Base-by-base conservation (phyloP, 2,797 vertebrate species). In the Sparus aurata region DNA sequence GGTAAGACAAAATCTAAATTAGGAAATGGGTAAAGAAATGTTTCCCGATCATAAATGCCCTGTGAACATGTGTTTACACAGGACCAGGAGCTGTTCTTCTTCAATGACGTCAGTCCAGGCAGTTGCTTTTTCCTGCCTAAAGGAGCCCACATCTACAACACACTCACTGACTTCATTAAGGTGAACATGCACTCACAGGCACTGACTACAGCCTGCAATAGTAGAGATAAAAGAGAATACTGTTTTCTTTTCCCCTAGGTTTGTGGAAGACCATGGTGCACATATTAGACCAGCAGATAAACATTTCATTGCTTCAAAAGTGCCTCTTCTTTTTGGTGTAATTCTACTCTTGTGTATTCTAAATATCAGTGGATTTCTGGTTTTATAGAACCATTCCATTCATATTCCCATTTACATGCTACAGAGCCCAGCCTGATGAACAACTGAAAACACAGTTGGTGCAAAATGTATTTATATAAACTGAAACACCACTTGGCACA, bases 51-150 rank as follows among this genome's bases (percentile, higher is more conserved):
- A 7, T 58, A 18, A 72, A 68, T 66, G 20, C 1, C 8, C 9
- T 13, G 15, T 62, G 22, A 63, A 1, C 8, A 1, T 74, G 20
- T 61, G 60, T 78, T 17, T 70, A 1, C 7, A 0, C 84, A 98
- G 97, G 96, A 96, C 5, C 97, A 98, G 87, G 96, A 98, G 65
- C 93, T 99, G 52, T 99, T 98, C 85, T 99, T 99, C 91, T 98
- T 99, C 87, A 96, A 97, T 18, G 95, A 97, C 0, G 91, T 97
- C 77, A 99, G 98, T 87, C 98, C 98, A 0, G 98, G 98, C 50
- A 98, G 98, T 88, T 98, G 98, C 83, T 98, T 99, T 92, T 99
- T 99, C 86, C 92, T 99, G 52, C 98, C 98, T 0, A 97, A 97
- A 80, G 97, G 98, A 55, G 95, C 97, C 22, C 95, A 96, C 81